Percentiles rank a stretch among this genome's conserved stretches.
phyloP scores from a whole-genome alignment of 2,113 vertebrate species.

The Peromyscus maniculatus region DNA sequence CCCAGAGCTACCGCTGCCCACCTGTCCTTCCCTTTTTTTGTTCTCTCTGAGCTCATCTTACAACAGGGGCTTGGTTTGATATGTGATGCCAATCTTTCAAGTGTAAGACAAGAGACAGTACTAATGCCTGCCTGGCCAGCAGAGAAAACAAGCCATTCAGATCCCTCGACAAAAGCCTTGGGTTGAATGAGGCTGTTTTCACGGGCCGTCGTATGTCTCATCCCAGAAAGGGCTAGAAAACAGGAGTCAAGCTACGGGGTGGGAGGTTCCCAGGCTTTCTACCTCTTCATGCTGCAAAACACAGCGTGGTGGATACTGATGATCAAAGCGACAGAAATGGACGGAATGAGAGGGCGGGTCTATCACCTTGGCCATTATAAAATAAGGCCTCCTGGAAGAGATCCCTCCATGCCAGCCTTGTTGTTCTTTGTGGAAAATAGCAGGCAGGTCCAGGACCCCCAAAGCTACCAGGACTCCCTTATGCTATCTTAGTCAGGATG shows the following conservation, averaged over 20 bases:
- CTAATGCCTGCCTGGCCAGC: neutral
- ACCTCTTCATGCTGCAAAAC: conserved; percentile 1
- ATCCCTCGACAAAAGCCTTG: conserved; percentile 48
- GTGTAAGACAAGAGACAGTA: conserved; percentile 8
- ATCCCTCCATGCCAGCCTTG: neutral
- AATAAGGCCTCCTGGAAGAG: conserved; percentile 12
- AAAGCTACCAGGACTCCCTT: neutral
- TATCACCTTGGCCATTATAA: neutral
- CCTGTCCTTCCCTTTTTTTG: conserved; percentile 21
- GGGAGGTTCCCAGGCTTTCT: neutral
- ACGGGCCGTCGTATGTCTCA: accelerated
- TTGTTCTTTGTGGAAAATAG: neutral
- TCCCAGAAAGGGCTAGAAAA: conserved; percentile 23
- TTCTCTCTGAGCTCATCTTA: conserved; percentile 61
- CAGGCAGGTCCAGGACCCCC: neutral
- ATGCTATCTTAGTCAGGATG: neutral
- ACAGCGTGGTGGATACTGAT: neutral
- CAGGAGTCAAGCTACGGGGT: neutral
- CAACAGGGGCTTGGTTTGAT: conserved; percentile 19
- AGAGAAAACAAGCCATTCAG: conserved; percentile 29
- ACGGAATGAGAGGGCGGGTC: neutral
- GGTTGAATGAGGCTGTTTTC: conserved; percentile 41
- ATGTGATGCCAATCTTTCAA: conserved; percentile 54
- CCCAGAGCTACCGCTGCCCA: neutral
- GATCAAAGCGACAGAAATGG: neutral